Evolutionary conservation across 2,797 vertebrate species (phyloP).

Genomic region (Typhlichthys subterraneus): DNA sequence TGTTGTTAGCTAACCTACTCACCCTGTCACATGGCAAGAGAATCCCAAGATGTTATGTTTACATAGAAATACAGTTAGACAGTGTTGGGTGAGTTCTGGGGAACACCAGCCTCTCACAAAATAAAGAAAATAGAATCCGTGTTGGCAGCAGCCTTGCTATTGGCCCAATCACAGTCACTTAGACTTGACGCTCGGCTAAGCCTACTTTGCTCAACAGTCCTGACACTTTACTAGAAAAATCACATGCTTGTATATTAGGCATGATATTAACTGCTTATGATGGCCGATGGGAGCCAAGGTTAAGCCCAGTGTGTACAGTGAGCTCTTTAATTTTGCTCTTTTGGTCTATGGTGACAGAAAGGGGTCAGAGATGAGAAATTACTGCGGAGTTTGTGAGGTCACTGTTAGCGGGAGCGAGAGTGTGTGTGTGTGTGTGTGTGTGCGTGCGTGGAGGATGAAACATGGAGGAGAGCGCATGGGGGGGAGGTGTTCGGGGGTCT

Average conservation of each 20-base stretch:
- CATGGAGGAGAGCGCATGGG: neutral
- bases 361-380: constrained; percentile 51
- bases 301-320: constrained; percentile 7
- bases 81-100: neutral
- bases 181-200: neutral
- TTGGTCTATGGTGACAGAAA: constrained; percentile 45
- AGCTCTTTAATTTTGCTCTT: constrained; percentile 28
- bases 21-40: neutral
- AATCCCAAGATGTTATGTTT: too few relatives aligned
- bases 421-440: constrained; percentile 19
- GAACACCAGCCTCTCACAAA: neutral
- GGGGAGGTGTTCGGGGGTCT: neutral
- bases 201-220: neutral
- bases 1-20: too few relatives aligned
- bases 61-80: neutral
- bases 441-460: constrained; percentile 19
- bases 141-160: neutral
- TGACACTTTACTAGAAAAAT: neutral
- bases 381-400: constrained; percentile 41
- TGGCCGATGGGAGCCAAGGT: constrained; percentile 17
- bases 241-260: neutral
- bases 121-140: neutral
- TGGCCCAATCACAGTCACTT: neutral
- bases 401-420: constrained; percentile 2
- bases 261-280: constrained; percentile 8